phyloP scores from a whole-genome alignment of 1,140 invertebrate species.

The Acyrthosiphon pisum region DNA sequence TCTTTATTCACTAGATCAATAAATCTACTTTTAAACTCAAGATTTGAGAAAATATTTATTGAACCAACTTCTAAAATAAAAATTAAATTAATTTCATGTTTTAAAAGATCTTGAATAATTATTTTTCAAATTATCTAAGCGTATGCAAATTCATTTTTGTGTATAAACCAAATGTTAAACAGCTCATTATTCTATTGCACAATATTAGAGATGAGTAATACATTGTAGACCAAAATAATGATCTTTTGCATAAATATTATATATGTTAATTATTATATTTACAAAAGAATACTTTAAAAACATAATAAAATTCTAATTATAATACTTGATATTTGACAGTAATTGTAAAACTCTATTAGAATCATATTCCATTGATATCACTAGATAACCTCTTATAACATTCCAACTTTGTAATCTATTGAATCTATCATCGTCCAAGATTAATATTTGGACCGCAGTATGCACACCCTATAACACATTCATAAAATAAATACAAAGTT shows the following conservation, averaged over 20 bases:
- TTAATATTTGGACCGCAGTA: constrained; percentile 44
- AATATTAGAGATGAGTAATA: neutral
- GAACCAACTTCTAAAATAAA: neutral
- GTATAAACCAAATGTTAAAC: neutral
- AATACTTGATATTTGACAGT: constrained; percentile 29
- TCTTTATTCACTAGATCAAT: too few relatives aligned
- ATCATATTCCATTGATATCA: constrained; percentile 28
- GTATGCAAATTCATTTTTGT: neutral
- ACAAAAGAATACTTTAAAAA: neutral
- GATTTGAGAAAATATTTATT: neutral
- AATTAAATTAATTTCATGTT: neutral
- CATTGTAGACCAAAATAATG: neutral
- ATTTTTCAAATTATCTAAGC: neutral
- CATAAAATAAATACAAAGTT: neutral
- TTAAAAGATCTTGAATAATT: neutral
- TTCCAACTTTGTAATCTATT: constrained; percentile 41
- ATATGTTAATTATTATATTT: neutral
- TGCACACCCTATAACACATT: neutral
- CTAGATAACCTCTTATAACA: constrained; percentile 42
- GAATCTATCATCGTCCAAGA: neutral
- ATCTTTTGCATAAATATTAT: neutral
- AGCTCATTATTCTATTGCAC: neutral
- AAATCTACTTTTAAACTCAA: too few relatives aligned
- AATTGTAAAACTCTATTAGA: neutral
- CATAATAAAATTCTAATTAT: neutral